Evolutionary conservation across 2,888 invertebrate species (phyloP), one percentile per base, ranked within the genome.

Genomic region (Drosophila atripex): DNA sequence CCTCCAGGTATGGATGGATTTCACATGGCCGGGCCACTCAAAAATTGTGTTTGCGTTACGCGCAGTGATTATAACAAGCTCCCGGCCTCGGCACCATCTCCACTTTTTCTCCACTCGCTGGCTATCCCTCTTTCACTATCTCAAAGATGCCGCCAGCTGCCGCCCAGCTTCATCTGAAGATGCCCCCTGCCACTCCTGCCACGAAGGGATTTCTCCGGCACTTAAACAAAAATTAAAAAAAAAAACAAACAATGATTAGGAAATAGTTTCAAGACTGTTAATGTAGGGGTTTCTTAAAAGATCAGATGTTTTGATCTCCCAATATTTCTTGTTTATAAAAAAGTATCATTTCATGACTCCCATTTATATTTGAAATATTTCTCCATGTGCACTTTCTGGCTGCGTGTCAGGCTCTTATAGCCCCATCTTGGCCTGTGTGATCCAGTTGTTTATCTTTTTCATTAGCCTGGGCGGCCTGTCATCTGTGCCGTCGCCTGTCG

Each of bases 391-490:
- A 73, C 16, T 28, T 35, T 11, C 45, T 58, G 47, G 38, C 47
- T 56, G 60, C 59, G 54, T 58, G 68, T 57, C 56, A 47, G 52
- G 65, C 64, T 51, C 54, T 38, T 38, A 59, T 58, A 53, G 59
- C 46, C 51, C 25, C 64, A 14, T 63, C 28, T 18, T 70, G 60
- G 59, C 66, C 58, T 57, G 60, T 79, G 71, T 82, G 78, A 80
- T 82, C 85, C 82, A 82, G 82, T 82, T 82, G 85, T 82, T 82
- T 85, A 82, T 82, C 82, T 82, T 82, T 78, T 82, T 82, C 82
- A 82, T 82, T 82, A 82, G 80, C 78, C 77, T 77, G 73, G 79
- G 78, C 82, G 82, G 85, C 82, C 75, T 78, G 85, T 85, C 82
- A 82, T 82, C 82, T 82, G 73, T 73, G 82, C 85, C 80, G 78